Evolutionary conservation across 2,113 vertebrate species (phyloP), one percentile per base, ranked within the genome.

Genomic region (Poecile atricapillus): DNA sequence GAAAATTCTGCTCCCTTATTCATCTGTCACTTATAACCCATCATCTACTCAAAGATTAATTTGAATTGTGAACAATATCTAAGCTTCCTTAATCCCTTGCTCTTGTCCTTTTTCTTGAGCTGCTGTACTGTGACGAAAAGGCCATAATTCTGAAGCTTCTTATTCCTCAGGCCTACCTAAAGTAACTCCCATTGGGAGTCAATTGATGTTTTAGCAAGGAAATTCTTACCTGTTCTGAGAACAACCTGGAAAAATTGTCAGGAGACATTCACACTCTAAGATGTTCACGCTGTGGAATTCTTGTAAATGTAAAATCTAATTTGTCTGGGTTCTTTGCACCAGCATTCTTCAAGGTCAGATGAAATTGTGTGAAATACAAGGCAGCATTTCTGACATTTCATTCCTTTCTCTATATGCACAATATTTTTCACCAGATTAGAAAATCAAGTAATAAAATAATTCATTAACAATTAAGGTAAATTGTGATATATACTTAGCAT

Each of bases 81-180:
- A 95, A 96, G 92, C 89, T 97, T 77, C 71, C 87, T 83, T 96
- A 96, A 97, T 96, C 91, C 87, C 89, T 96, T 94, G 70, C 94
- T 96, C 94, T 96, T 96, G 95, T 95, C 93, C 93, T 92, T 89
- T 94, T 93, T 77, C 75, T 91, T 95, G 87, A 96, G 90, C 84
- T 92, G 82, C 93, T 95, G 78, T 93, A 68, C 78, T 91, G 82
- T 92, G 79, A 94, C 5, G 4, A 77, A 89, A 95, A 94, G 89
- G 59, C 92, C 35, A 2, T 94, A 78, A 93, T 94, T 96, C 83
- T 86, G 93, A 94, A 83, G 89, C 64, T 87, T 74, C 89, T 94
- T 95, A 94, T 95, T 96, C 78, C 92, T 94, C 52, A 43, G 89
- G 81, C 68, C 94, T 96, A 64, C 80, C 92, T 82, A 65, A 90